These are phyloP conservation scores for Zaprionus lineosus DNA, from an alignment of 2,888 invertebrate genomes.

Conservation along the genomic window DNA sequence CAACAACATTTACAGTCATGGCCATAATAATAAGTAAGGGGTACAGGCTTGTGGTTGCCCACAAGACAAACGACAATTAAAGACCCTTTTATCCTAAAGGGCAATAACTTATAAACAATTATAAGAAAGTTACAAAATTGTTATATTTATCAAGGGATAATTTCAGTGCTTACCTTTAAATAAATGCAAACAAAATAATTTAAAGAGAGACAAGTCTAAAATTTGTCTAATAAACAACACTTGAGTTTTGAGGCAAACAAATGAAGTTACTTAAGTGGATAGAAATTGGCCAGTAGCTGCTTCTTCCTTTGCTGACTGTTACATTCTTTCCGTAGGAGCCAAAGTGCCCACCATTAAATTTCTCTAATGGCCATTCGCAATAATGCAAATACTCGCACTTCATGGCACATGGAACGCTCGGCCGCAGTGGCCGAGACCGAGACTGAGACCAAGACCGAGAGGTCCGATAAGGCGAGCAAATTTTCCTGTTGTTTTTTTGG, in stretches of 20 bases:
- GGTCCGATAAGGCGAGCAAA: constrained; percentile 55
- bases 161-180: no score
- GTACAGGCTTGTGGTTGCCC: background rate
- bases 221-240: constrained; percentile 22
- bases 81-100: constrained; percentile 20
- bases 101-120: background rate
- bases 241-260: background rate
- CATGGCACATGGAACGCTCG: constrained; percentile 12
- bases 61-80: constrained; percentile 10
- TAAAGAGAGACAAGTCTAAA: no score
- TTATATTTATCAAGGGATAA: no score
- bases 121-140: no score
- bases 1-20: constrained; percentile 20
- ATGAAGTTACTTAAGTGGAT: constrained; percentile 20
- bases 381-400: constrained; percentile 66
- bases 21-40: constrained; percentile 25
- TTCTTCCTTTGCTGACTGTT: constrained; percentile 20
- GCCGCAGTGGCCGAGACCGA: constrained; percentile 19
- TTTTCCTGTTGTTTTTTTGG: constrained; percentile 32
- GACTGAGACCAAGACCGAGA: no score
- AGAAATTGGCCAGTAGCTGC: background rate
- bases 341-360: constrained; percentile 66
- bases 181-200: no score
- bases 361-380: constrained; percentile 56
- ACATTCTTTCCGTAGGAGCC: constrained; percentile 36